Evolutionary conservation across 2,888 invertebrate species (phyloP).

Genomic region (Drosophila pseudotalamancana): DNA sequence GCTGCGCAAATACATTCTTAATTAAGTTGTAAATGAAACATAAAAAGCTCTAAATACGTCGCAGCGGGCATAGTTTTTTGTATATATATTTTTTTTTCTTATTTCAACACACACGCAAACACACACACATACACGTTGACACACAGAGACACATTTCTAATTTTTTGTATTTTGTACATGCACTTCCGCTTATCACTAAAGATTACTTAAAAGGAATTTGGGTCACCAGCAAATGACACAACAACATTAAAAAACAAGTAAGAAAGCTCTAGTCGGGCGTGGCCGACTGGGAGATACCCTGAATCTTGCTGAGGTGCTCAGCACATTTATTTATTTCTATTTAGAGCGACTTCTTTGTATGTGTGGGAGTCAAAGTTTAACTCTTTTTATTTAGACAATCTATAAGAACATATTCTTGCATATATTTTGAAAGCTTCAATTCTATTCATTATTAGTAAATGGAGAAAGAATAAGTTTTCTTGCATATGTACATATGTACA

Average conservation of each 20-base stretch:
- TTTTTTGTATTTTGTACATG: slow-evolving; percentile 68
- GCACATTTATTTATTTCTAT: too few relatives aligned
- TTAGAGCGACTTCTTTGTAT: too few relatives aligned
- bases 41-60: slow-evolving; percentile 72
- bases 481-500: too few relatives aligned
- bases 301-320: too few relatives aligned
- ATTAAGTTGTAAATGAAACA: slow-evolving; percentile 77
- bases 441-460: too few relatives aligned
- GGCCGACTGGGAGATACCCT: too few relatives aligned
- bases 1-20: slow-evolving; percentile 75
- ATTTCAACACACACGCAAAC: slow-evolving; percentile 30
- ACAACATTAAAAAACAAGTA: slow-evolving; percentile 32
- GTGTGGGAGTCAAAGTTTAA: too few relatives aligned
- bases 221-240: slow-evolving; percentile 55
- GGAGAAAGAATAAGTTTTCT: too few relatives aligned
- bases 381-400: too few relatives aligned
- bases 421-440: too few relatives aligned
- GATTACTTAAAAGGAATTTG: slow-evolving; percentile 69
- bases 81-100: slow-evolving; percentile 8
- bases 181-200: slow-evolving; percentile 73
- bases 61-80: slow-evolving; percentile 50
- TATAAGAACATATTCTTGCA: too few relatives aligned
- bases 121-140: slow-evolving; percentile 5
- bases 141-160: slow-evolving; percentile 40
- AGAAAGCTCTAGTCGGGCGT: too few relatives aligned